Evolutionary conservation across 2,888 invertebrate species (phyloP).

Genomic region (Chymomyza caudatula): DNA sequence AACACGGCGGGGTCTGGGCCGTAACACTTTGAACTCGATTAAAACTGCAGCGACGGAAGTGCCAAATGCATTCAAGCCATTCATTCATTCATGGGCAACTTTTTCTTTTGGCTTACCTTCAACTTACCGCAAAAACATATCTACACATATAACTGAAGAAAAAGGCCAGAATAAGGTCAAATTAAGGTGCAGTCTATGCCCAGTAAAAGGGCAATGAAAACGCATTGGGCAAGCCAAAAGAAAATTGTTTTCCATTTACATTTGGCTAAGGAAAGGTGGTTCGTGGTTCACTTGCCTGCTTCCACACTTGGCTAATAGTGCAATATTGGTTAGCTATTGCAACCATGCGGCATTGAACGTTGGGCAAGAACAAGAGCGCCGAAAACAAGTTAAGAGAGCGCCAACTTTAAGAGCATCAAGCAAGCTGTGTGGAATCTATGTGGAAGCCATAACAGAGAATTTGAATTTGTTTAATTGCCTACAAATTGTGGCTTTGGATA

Average conservation of each 20-base stretch:
- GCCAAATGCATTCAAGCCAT: not conserved
- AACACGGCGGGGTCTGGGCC: not conserved
- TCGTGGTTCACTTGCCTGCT: not conserved
- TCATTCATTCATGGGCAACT: not conserved
- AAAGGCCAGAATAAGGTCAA: constrained; percentile 44
- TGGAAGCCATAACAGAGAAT: constrained; percentile 14
- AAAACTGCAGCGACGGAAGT: not conserved
- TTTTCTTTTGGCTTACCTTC: not conserved
- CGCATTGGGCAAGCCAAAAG: constrained; percentile 16
- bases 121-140: constrained; percentile 1
- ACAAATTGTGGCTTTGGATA: not conserved
- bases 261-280: constrained; percentile 17
- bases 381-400: constrained; percentile 6
- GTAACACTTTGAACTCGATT: not conserved
- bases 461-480: not conserved
- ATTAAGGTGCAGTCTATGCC: constrained; percentile 22
- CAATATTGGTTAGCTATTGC: constrained; percentile 59
- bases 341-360: constrained; percentile 57
- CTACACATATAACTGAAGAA: constrained; percentile 8
- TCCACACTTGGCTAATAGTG: constrained; percentile 40
- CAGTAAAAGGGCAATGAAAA: constrained; percentile 31
- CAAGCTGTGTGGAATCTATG: constrained; percentile 1
- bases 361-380: constrained; percentile 34
- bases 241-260: constrained; percentile 49
- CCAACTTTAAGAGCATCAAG: not conserved